Percentiles rank a stretch among this genome's conserved stretches.
Evolutionary conservation across 92 coral and sea anemone species (phyloP).

Genomic region (Umimayanthus kanabou): DNA sequence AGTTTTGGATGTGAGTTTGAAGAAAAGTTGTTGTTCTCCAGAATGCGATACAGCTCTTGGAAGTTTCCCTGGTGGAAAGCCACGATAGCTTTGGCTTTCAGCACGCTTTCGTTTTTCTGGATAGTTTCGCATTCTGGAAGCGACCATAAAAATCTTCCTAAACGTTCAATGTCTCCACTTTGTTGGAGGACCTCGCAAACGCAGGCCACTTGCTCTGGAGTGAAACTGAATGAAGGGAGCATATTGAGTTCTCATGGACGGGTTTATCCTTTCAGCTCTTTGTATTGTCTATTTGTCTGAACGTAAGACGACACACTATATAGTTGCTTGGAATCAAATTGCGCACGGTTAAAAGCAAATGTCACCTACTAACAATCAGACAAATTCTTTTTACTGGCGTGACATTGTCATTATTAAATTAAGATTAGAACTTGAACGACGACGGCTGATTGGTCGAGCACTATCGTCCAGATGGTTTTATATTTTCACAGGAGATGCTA

Average conservation of each 20-base stretch:
- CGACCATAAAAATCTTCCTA: slow-evolving; percentile 98
- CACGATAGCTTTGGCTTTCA: slow-evolving; percentile 96
- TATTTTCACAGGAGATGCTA: slow-evolving; percentile 92
- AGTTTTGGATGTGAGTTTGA: slow-evolving; percentile 93
- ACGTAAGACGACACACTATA: slow-evolving; percentile 96
- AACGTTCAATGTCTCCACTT: slow-evolving; percentile 98
- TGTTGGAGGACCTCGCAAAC: slow-evolving; percentile 99
- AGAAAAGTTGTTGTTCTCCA: slow-evolving; percentile 97
- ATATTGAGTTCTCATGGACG: slow-evolving; percentile 66
- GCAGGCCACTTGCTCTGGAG: slow-evolving; percentile 99
- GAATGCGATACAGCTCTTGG: slow-evolving; percentile 97
- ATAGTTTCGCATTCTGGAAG: slow-evolving; percentile 98
- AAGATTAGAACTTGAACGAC: slow-evolving; percentile 88
- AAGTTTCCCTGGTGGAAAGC: slow-evolving; percentile 98
- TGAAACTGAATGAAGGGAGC: slow-evolving; percentile 99
- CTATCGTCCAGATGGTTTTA: slow-evolving; percentile 89
- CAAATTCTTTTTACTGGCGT: slow-evolving; percentile 92
- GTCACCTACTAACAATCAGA: slow-evolving; percentile 90
- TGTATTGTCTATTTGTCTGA: slow-evolving; percentile 98
- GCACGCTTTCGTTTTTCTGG: slow-evolving; percentile 98
- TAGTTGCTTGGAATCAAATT: slow-evolving; percentile 96
- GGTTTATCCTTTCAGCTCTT: slow-evolving; percentile 90
- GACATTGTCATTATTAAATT: slow-evolving; percentile 98
- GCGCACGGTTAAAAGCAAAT: slow-evolving; percentile 94
- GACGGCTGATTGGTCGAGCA: slow-evolving; percentile 76